Evolutionary conservation across 2,797 vertebrate species (phyloP).

Genomic region (Catostomus latipinnis): DNA sequence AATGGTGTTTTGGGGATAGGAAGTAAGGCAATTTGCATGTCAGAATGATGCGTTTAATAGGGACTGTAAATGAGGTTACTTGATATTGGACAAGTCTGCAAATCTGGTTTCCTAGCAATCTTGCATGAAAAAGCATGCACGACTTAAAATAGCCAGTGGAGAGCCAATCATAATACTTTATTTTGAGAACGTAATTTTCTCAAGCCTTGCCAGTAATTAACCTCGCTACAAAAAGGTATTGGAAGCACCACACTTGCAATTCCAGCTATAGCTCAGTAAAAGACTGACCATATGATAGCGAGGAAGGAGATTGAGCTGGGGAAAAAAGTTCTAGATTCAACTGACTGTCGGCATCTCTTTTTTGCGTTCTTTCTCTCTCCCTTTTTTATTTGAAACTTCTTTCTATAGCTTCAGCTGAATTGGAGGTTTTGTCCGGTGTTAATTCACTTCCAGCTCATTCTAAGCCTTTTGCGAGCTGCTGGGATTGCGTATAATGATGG

Average conservation of each 20-base stretch:
- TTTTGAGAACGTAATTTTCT: constrained; percentile 86
- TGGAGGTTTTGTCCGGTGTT: constrained; percentile 79
- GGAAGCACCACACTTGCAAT: constrained; percentile 79
- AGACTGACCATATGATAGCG: constrained; percentile 74
- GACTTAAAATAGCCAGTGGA: constrained; percentile 78
- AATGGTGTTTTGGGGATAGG: constrained; percentile 72
- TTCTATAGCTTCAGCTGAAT: constrained; percentile 83
- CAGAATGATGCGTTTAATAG: constrained; percentile 79
- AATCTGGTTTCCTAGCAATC: constrained; percentile 82
- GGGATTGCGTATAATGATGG: constrained; percentile 81
- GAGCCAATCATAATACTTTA: constrained; percentile 82
- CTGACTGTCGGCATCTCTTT: constrained; percentile 70
- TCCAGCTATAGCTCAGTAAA: constrained; percentile 78
- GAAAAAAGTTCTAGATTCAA: constrained; percentile 71
- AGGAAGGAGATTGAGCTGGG: constrained; percentile 63
- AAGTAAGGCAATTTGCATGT: constrained; percentile 82
- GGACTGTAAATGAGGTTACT: constrained; percentile 82
- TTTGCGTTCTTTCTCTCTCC: constrained; percentile 69
- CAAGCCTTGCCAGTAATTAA: constrained; percentile 85
- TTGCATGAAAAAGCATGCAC: constrained; percentile 71
- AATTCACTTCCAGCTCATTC: constrained; percentile 78
- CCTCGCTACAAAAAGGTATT: constrained; percentile 82
- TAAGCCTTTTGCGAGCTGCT: constrained; percentile 75
- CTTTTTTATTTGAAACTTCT: constrained; percentile 83
- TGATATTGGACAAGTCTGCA: constrained; percentile 80